Evolutionary conservation across 2,797 vertebrate species (phyloP), one percentile per base, ranked within the genome.

Genomic region (Hylomyscus alleni): DNA sequence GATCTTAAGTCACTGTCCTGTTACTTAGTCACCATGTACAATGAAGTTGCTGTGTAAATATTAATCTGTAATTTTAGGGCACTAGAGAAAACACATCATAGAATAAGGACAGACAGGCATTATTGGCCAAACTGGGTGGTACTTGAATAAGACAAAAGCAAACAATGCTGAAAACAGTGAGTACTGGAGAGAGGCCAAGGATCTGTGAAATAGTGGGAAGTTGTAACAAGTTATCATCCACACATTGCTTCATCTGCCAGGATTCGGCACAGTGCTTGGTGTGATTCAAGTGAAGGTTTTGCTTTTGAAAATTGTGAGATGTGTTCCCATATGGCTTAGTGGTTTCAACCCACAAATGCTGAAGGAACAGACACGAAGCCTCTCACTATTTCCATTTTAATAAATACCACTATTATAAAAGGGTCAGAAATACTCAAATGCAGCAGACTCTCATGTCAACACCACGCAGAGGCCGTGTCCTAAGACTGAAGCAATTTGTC

Each of bases 401-500:
- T 92, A 97, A 98, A 98, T 81, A 94, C 90, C 62, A 95, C 72
- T 97, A 95, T 98, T 91, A 98, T 96, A 97, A 97, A 98, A 98
- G 69, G 58, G 94, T 40, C 93, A 94, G 82, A 97, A 95, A 90
- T 50, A 40, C 81, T 90, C 83, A 96, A 97, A 93, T 26, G 75
- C 73, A 78, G 11, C 83, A 93, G 92, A 93, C 96, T 92, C 26
- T 81, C 34, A 92, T 83, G 62, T 89, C 80, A 56, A 47, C n/a
- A 97, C 97, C 88, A 95, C 85, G 91, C 81, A 22, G 90, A 34
- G 77, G 91, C 90, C 67, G 31, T 56, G 24, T 89, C 82, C 96
- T 78, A 97, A 95, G 93, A 94, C 94, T 75, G 95, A 91, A 37
- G 8, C 26, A 84, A 17, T 29, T 73, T 84, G n/a, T 95, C 95